Conservation (phyloP, 2,888 invertebrate genomes). For the Leucophenga maculata region DNA sequence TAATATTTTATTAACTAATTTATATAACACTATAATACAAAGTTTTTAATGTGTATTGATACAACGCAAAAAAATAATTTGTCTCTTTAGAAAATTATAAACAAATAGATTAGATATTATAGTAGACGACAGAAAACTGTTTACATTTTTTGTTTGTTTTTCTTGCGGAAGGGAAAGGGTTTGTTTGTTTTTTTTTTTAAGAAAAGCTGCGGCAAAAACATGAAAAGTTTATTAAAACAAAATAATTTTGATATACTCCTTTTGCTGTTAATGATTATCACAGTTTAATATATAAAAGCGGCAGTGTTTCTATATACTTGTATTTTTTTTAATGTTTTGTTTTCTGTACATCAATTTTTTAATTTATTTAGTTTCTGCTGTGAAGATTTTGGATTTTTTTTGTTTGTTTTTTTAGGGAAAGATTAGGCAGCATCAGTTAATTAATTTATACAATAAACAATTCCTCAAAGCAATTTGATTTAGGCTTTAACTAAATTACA, state of each 20-base stretch:
- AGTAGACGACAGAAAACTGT: background rate
- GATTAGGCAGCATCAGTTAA: constrained; percentile 50
- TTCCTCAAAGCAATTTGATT: constrained; percentile 52
- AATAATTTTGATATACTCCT: constrained; percentile 28
- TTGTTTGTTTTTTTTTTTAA: too few species aligned
- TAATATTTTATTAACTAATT: constrained; percentile 54
- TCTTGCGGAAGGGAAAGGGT: constrained; percentile 26
- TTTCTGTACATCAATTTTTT: constrained; percentile 12
- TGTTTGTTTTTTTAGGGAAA: constrained; percentile 8
- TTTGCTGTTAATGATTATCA: constrained; percentile 62
- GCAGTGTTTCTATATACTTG: constrained; percentile 47
- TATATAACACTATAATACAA: constrained; percentile 66
- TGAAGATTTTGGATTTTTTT: constrained; percentile 16
- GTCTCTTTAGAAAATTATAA: constrained; percentile 33
- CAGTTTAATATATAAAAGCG: constrained; percentile 66
- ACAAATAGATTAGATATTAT: constrained; percentile 11
- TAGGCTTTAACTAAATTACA: constrained; percentile 47
- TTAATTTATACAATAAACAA: constrained; percentile 48
- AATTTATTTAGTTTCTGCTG: too few species aligned
- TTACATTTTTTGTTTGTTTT: constrained; percentile 22
- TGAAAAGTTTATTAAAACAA: constrained; percentile 8
- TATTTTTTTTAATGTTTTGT: constrained; percentile 36
- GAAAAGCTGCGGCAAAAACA: constrained; percentile 9
- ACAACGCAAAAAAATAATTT: constrained; percentile 40
- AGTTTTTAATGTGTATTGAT: constrained; percentile 51